Evolutionary conservation across 2,797 vertebrate species (phyloP).

Genomic region (Microctenopoma stevenorrisi): DNA sequence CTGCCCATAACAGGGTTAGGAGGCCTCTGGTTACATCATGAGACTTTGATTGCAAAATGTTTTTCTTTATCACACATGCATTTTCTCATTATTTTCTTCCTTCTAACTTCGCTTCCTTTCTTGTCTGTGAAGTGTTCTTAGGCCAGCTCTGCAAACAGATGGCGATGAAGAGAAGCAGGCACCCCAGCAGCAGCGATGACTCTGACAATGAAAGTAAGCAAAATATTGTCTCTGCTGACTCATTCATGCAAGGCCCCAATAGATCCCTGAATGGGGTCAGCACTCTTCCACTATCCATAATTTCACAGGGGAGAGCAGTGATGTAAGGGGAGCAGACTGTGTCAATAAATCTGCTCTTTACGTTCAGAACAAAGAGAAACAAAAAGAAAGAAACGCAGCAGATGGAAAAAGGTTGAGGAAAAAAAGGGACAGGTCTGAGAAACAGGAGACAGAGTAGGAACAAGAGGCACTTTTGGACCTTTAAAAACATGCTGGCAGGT

Average conservation of each 20-base stretch:
- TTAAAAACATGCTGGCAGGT: conserved; percentile 36
- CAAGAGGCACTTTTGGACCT: conserved; percentile 33
- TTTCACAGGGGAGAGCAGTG: conserved; percentile 3
- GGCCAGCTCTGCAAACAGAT: conserved; percentile 58
- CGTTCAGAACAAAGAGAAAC: conserved; percentile 25
- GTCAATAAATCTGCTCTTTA: conserved; percentile 16
- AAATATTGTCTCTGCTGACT: conserved; percentile 50
- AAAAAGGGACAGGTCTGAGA: conserved; percentile 5
- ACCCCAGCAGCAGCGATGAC: conserved; percentile 96
- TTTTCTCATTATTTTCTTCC: neutral
- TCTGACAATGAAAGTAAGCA: conserved; percentile 98
- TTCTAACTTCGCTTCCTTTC: neutral
- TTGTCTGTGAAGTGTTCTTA: conserved; percentile 42
- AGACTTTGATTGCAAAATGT: neutral
- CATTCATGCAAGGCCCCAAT: conserved; percentile 41
- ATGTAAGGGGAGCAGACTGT: neutral
- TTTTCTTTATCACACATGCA: neutral
- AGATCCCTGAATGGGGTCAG: conserved; percentile 33
- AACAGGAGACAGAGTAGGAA: conserved; percentile 45
- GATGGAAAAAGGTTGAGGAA: conserved; percentile 18
- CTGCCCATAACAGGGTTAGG: too few species aligned
- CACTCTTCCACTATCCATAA: neutral
- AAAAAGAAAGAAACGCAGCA: conserved; percentile 14
- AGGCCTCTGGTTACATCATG: too few species aligned
- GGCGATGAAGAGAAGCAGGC: conserved; percentile 94